Conservation (phyloP, 2,113 vertebrate genomes). For the Mormyrus iriodes region DNA sequence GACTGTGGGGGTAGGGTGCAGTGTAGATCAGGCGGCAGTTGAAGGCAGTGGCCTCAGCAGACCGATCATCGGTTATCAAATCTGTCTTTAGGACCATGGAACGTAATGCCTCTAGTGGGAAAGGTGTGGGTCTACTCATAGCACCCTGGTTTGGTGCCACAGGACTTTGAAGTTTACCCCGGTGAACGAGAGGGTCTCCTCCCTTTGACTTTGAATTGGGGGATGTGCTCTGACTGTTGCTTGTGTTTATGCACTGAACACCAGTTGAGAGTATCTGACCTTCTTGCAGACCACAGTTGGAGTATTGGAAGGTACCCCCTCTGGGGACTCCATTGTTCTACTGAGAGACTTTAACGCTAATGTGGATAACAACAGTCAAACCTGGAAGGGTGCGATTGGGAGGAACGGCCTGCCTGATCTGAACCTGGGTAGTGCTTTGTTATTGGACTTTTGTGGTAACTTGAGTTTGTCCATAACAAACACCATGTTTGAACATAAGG, state of each 20-base stretch:
- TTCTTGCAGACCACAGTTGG: too few species aligned
- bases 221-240: too few species aligned
- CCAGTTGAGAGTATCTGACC: too few species aligned
- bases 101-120: neutral
- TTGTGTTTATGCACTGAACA: too few species aligned
- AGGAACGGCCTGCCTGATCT: neutral
- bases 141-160: neutral
- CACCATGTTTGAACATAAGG: neutral
- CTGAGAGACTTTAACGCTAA: neutral
- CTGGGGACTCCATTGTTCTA: neutral
- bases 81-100: neutral
- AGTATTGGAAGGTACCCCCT: too few species aligned
- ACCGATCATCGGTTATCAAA: neutral
- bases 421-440: neutral
- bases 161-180: neutral
- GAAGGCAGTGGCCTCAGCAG: neutral
- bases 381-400: neutral
- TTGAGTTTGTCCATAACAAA: neutral
- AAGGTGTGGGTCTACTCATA: neutral
- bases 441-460: neutral
- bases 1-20: neutral
- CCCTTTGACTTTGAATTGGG: too few species aligned
- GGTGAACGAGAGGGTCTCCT: neutral
- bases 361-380: neutral
- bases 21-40: neutral